Percentiles rank a stretch among this genome's conserved stretches.
Evolutionary conservation across 2,113 vertebrate species (phyloP).

Genomic region (Mohoua ochrocephala): DNA sequence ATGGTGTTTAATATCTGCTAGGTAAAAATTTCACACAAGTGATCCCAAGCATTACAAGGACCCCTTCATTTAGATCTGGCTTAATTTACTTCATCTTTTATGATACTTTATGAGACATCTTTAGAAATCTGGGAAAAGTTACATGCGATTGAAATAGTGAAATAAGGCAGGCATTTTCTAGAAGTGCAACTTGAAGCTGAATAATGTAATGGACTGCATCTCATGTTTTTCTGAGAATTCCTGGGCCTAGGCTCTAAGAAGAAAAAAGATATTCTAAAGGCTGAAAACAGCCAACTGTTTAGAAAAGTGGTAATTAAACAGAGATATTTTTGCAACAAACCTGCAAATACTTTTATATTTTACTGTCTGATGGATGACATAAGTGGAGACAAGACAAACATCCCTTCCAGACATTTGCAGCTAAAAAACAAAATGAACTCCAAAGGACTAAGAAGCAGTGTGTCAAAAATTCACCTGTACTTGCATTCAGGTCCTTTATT

Average conservation of each 20-base stretch:
- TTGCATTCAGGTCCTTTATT: background rate
- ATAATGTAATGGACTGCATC: background rate
- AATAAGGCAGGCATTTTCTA: background rate
- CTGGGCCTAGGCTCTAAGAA: background rate
- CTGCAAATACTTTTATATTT: slow-evolving; percentile 39
- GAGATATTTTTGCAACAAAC: slow-evolving; percentile 22
- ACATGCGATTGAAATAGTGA: background rate
- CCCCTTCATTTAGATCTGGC: background rate
- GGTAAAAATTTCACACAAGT: background rate
- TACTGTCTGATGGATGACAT: slow-evolving; percentile 38
- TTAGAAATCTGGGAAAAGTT: background rate
- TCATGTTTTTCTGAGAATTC: background rate
- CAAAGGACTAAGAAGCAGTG: background rate
- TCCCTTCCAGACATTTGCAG: background rate
- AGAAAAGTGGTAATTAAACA: slow-evolving; percentile 32
- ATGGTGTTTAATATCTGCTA: background rate
- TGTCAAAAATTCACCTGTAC: slow-evolving; percentile 19
- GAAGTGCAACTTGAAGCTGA: background rate
- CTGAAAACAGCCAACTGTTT: slow-evolving; percentile 15
- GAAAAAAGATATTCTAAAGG: background rate
- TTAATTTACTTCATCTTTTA: background rate
- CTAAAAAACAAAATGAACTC: background rate
- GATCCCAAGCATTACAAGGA: background rate
- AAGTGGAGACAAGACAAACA: slow-evolving; percentile 20
- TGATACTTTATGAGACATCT: background rate